phyloP scores from a whole-genome alignment of 2,113 vertebrate genomes.

The Pelvicachromis taeniatus region DNA sequence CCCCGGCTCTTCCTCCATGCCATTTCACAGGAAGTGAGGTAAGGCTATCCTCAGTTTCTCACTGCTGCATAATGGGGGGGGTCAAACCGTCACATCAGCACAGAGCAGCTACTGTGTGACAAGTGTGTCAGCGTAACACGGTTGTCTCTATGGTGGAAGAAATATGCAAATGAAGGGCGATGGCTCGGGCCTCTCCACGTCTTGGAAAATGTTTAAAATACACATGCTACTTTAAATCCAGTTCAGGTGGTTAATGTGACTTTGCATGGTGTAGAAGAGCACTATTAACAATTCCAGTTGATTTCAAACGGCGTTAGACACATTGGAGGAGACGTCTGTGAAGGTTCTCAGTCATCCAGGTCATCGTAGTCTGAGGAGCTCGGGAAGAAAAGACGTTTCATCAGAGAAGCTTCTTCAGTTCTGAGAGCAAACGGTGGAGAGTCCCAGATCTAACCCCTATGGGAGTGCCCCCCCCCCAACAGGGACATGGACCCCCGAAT shows the following conservation, averaged over 20 bases:
- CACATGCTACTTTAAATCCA: neutral
- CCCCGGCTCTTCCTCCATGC: conserved; percentile 81
- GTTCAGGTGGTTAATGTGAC: neutral
- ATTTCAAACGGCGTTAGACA: neutral
- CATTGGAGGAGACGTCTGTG: neutral
- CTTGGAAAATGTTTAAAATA: neutral
- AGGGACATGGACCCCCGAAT: too few relatives aligned
- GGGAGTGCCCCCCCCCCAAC: too few relatives aligned
- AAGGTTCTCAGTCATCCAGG: too few relatives aligned
- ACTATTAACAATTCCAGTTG: too few relatives aligned
- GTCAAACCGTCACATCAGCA: neutral
- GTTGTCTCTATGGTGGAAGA: neutral
- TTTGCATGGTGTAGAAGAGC: too few relatives aligned
- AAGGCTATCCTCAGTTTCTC: neutral
- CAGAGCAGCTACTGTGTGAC: neutral
- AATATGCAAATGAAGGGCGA: neutral
- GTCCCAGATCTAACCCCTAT: too few relatives aligned
- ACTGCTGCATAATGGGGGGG: neutral
- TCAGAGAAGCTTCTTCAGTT: too few relatives aligned
- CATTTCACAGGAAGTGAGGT: conserved; percentile 97
- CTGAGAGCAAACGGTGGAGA: too few relatives aligned
- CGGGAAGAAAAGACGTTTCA: too few relatives aligned
- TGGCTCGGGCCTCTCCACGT: neutral
- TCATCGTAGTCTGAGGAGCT: too few relatives aligned
- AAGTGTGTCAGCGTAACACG: neutral